Percentiles rank a stretch among this genome's conserved stretches.
Evolutionary conservation across 2,888 invertebrate species (phyloP).

Genomic region (Dinocampus coccinellae): DNA sequence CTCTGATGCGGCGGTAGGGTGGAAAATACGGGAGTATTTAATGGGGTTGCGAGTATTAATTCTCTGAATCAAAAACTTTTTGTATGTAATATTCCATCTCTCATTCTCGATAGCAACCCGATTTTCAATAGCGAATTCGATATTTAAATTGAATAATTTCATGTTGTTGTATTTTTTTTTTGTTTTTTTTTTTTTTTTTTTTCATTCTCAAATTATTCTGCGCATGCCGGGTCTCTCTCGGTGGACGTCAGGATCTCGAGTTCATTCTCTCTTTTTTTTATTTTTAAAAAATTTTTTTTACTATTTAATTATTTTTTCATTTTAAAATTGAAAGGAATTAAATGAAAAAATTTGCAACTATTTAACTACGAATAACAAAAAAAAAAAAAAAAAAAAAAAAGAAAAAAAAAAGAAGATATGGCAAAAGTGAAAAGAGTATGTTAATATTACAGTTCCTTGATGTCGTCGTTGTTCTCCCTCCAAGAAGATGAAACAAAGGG

Average conservation of each 20-base stretch:
- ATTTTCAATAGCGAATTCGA: not conserved
- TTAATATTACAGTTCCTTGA: constrained; percentile 7
- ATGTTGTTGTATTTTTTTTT: not conserved
- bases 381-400: too few species aligned
- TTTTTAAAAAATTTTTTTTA: too few species aligned
- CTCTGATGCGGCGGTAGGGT: not conserved
- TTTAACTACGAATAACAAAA: too few species aligned
- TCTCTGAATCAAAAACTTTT: not conserved
- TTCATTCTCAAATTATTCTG: constrained; percentile 67
- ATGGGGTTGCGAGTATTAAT: not conserved
- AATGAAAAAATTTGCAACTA: constrained; percentile 37
- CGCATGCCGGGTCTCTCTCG: constrained; percentile 54
- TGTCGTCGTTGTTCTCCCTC: constrained; percentile 24
- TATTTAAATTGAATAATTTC: not conserved
- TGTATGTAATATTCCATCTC: not conserved
- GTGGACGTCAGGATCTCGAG: constrained; percentile 66
- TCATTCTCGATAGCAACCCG: not conserved
- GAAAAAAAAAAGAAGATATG: constrained; percentile 8
- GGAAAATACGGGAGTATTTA: not conserved
- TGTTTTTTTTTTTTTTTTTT: constrained; percentile 29
- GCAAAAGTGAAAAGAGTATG: not conserved
- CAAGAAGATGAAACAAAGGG: constrained; percentile 34
- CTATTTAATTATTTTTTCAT: too few species aligned
- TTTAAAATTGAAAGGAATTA: constrained; percentile 23
- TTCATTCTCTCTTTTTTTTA: constrained; percentile 51